Evolutionary conservation across 2,797 vertebrate species (phyloP), one percentile per base, ranked within the genome.

Genomic region (Melanotaenia trifasciata): DNA sequence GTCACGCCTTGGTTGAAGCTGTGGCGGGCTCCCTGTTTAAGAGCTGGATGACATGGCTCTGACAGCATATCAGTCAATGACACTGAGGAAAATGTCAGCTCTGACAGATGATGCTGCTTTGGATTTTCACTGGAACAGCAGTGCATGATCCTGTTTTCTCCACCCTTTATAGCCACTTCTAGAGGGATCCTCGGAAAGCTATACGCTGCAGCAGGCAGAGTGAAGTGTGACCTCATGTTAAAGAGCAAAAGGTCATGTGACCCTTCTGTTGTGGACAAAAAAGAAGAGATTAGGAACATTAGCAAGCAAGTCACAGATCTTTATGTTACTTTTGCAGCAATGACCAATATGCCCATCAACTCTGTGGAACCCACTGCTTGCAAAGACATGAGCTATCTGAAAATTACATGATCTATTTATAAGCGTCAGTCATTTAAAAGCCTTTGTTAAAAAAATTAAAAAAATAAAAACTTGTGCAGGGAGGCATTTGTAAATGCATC

Each of bases 41-140:
- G 76, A 81, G 75, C 60, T 5, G 61, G 54, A 62, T 63, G 70
- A 79, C 71, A 30, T 20, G 57, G 20, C 22, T 67, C 36, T 76
- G 86, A 86, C 87, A 83, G 70, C 68, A 26, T 57, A 87, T 90
- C 87, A 85, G 88, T 89, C 87, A 86, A 85, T 81, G 83, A 72
- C 54, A 16, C 60, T 3, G 1, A 61, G 67, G 72, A 57, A 77
- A 76, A 74, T 3, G 36, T 73, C 78, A 56, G 60, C 70, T 76
- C 58, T 85, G 84, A 89, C 83, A 70, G 85, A 89, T 78, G 83
- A 85, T 14, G 68, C 73, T 47, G 57, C 36, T 53, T 20, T 63
- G 63, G 72, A 79, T 78, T 80, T 84, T 76, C 60, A 67, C 72
- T 66, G 5, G 57, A 58, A 74, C 50, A 61, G 67, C 36, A 22